Conservation (phyloP, 2,113 vertebrate species). For the Genyomyrus donnyi region DNA sequence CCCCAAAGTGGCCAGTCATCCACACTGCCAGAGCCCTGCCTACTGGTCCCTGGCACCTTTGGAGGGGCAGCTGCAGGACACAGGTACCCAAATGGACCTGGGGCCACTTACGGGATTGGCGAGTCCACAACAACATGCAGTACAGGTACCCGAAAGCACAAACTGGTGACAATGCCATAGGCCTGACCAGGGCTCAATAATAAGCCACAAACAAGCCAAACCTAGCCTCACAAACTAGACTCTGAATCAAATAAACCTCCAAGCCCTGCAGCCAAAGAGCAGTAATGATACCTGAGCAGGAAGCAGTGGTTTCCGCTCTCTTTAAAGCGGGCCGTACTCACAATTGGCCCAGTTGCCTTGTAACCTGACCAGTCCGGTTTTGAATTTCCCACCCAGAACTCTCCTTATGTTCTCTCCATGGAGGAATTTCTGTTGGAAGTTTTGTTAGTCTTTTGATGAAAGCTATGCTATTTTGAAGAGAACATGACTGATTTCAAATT, state of each 20-base stretch:
- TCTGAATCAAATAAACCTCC: background rate
- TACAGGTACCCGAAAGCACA: background rate
- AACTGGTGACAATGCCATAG: background rate
- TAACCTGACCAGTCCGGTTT: background rate
- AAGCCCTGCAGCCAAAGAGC: background rate
- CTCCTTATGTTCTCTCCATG: background rate
- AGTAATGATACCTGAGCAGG: background rate
- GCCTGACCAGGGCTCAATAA: background rate
- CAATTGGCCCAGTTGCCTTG: background rate
- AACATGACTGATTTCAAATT: background rate
- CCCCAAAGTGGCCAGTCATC: background rate
- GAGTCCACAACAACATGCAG: background rate
- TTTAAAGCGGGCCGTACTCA: background rate
- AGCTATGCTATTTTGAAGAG: background rate
- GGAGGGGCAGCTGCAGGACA: background rate
- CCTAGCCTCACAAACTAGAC: background rate
- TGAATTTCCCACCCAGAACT: background rate
- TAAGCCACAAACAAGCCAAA: too few species aligned
- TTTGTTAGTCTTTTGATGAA: background rate
- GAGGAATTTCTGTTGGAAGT: background rate
- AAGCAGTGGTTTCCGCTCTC: background rate
- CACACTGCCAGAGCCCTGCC: background rate
- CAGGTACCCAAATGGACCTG: background rate
- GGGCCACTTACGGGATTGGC: too few species aligned
- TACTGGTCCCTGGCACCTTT: background rate